Conservation (phyloP, 1,140 invertebrate species). For the Thaumetopoea pityocampa region DNA sequence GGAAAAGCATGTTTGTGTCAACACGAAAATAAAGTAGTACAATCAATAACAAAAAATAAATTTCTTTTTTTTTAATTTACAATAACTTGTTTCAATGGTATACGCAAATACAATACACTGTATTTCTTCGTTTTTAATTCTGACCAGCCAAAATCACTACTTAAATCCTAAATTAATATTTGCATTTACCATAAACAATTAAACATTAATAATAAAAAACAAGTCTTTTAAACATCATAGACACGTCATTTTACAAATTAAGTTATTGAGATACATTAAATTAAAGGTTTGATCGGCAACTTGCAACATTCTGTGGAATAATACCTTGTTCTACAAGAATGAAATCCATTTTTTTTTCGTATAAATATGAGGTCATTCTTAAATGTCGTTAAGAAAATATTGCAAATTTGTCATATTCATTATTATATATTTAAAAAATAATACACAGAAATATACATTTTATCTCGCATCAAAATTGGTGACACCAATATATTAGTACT, state of each 20-base stretch:
- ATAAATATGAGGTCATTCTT: not conserved
- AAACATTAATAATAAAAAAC: constrained; percentile 12
- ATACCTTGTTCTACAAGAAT: not conserved
- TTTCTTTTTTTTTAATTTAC: constrained; percentile 52
- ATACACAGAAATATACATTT: too few species aligned
- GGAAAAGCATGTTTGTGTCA: constrained; percentile 49
- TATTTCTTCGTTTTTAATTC: constrained; percentile 13
- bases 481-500: too few species aligned
- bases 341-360: not conserved
- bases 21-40: constrained; percentile 63
- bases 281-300: constrained; percentile 14
- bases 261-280: constrained; percentile 28
- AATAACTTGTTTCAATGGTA: constrained; percentile 12
- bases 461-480: too few species aligned
- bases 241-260: constrained; percentile 28
- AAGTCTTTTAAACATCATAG: constrained; percentile 27
- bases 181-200: constrained; percentile 20
- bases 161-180: constrained; percentile 16
- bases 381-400: too few species aligned
- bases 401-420: too few species aligned
- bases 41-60: constrained; percentile 67
- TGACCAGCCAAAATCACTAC: constrained; percentile 23
- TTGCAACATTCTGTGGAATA: constrained; percentile 12
- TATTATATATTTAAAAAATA: not conserved
- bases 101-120: constrained; percentile 17